Evolutionary conservation across 2,888 invertebrate genomes (phyloP).

Genomic region (Fissipunctia ypsillon): DNA sequence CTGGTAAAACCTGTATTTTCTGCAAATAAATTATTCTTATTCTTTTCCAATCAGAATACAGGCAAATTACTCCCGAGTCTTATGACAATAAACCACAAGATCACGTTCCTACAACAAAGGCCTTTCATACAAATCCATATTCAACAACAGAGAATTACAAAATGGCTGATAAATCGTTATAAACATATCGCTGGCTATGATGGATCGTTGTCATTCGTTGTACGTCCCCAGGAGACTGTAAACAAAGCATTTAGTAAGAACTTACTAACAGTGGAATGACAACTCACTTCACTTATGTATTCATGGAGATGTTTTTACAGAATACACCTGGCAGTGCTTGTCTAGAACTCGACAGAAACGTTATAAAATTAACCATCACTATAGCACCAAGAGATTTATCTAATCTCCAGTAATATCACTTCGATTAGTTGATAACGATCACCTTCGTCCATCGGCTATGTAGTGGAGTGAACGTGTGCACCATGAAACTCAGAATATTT

Average conservation of each 20-base stretch:
- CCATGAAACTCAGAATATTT: constrained; percentile 37
- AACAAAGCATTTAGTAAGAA: not conserved
- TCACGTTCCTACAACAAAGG: constrained; percentile 17
- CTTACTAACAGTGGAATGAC: not conserved
- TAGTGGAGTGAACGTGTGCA: constrained; percentile 46
- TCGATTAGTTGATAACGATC: constrained; percentile 31
- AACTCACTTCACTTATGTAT: not conserved
- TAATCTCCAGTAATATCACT: constrained; percentile 48
- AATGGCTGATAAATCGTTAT: constrained; percentile 8
- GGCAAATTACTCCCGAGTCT: not conserved
- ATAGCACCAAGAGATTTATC: constrained; percentile 30
- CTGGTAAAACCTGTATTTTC: no score
- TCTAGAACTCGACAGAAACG: constrained; percentile 10
- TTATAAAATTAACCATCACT: constrained; percentile 23
- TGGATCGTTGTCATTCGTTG: not conserved
- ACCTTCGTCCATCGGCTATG: constrained; percentile 29
- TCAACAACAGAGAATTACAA: constrained; percentile 6
- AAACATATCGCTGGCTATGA: constrained; percentile 14
- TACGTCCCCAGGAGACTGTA: not conserved
- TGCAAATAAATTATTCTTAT: no score
- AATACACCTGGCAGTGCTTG: not conserved
- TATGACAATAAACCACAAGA: constrained; percentile 17
- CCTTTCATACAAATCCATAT: not conserved
- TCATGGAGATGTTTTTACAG: not conserved
- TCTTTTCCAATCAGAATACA: not conserved